Evolutionary conservation across 2,797 vertebrate genomes (phyloP), one percentile per base, ranked within the genome.

Genomic region (Peromyscus aztecus): DNA sequence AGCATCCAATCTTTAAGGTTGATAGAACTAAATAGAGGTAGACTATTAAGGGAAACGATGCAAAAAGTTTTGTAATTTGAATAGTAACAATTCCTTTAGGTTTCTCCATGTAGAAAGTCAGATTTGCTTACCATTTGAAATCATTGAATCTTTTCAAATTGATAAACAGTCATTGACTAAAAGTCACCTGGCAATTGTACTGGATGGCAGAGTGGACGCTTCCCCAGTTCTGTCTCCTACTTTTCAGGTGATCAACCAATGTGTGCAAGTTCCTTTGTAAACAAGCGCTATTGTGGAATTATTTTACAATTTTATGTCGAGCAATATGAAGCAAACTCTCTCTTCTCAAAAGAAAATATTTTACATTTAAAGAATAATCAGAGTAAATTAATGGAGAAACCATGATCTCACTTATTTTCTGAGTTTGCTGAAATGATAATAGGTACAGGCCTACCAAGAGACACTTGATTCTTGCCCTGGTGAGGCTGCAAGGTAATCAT

Each of bases 171-270:
- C 69, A 88, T 69, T 75, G 92, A 67, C 19, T 67, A 13, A 86
- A 94, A 87, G 75, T 75, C 92, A 69, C 19, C 46, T 94, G 67
- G 88, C 80, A 63, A 75, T 63, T 77, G 0, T 1, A 34, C 24
- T 59, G 2, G 16, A 46, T 55, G 95, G 57, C 87, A 43, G 78
- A 93, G 75, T 27, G 63, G 43, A 93, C 10, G 27, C 19, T 52
- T 91, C 78, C 76, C 76, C 6, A 46, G 19, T 80, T 95, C 8
- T 24, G n/a, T 73, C 31, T 69, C 46, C 81, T 83, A 94, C 12
- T 61, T 95, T 80, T 27, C 4, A 61, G 46, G 77, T 86, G 40
- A 95, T 78, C 85, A 87, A 57, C 46, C 90, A 13, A 94, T 82
- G 65, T 91, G 31, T 46, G 29, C 31, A 75, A 31, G 6, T 71